Base-by-base conservation (phyloP, 2,888 invertebrate species). In the Epinotia brunnichana region DNA sequence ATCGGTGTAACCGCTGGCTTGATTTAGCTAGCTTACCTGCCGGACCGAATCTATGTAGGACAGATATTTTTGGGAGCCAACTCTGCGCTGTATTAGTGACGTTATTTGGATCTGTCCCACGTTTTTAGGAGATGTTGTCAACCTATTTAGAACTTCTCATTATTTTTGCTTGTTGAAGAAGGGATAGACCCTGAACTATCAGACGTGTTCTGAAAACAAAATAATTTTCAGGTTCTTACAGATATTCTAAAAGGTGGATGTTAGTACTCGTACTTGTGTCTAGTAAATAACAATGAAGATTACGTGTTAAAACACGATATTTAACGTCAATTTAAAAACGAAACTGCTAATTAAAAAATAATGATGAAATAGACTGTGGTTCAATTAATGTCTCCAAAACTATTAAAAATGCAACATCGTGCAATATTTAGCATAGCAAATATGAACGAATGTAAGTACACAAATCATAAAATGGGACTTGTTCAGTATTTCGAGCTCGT, bases 1-100 rank as follows among this genome's bases (percentile, higher is more conserved):
- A 87, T 82, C 84, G 83, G 80, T 90, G 90, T 88, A 85, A 85
- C 86, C 77, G 77, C 78, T 75, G 71, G 82, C 82, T 85, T 84
- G 84, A 85, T 91, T 89, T 92, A 90, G 90, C 81, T 80, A 85
- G 83, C 84, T 83, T 82, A 84, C 80, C 80, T 78, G 81, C 67
- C 74, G 74, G 72, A 69, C 72, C 69, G 80, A 83, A 92, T 91
- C 89, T 92, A 35, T 35, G 35, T 35, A 83, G 92, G 90, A 89
- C 92, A 91, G 88, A 87, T 88, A 87, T 87, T 86, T 87, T 76
- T 74, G 84, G 80, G 69, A 39, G 68, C 63, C 67, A 29, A 51
- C 39, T 54, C 48, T 17, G 39, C 57, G 57, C 59, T 64, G 60
- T 53, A 70, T 64, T 59, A 64, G 5, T 63, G 48, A 63, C 39